Percentiles rank a stretch among this genome's conserved stretches.
Evolutionary conservation across 2,797 vertebrate genomes (phyloP).

Genomic region (Arrhamphus sclerolepis): DNA sequence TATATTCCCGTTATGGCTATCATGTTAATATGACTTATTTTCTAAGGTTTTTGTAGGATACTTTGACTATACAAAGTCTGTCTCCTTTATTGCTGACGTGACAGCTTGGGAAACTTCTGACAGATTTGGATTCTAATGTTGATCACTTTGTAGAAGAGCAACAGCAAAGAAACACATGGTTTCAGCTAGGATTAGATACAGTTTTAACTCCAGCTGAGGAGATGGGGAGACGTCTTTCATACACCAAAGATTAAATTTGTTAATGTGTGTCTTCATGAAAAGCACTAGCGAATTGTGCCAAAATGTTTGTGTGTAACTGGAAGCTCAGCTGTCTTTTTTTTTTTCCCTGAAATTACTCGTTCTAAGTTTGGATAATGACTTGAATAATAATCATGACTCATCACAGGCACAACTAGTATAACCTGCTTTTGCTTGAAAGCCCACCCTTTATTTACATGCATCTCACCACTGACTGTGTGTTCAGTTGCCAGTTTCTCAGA

Average conservation of each 20-base stretch:
- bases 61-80: slow-evolving; percentile 1
- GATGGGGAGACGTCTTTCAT: slow-evolving; percentile 24
- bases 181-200: slow-evolving; percentile 11
- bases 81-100: slow-evolving; percentile 12
- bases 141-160: not conserved
- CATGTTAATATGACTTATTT: slow-evolving; percentile 16
- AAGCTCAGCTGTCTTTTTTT: slow-evolving; percentile 4
- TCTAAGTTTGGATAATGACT: slow-evolving; percentile 58
- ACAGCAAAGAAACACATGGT: slow-evolving; percentile 3
- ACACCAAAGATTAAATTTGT: slow-evolving; percentile 65
- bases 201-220: slow-evolving; percentile 26
- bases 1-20: not conserved
- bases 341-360: slow-evolving; percentile 22
- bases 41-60: slow-evolving; percentile 3
- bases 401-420: slow-evolving; percentile 48
- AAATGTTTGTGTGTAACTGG: slow-evolving; percentile 22
- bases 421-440: slow-evolving; percentile 50
- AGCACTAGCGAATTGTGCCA: slow-evolving; percentile 31
- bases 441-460: no score
- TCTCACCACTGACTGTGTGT: slow-evolving; percentile 4
- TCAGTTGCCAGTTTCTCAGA: slow-evolving; percentile 20
- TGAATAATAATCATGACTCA: slow-evolving; percentile 59
- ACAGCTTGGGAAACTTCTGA: slow-evolving; percentile 18
- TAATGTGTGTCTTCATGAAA: slow-evolving; percentile 34
- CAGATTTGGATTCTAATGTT: slow-evolving; percentile 13